phyloP scores from a whole-genome alignment of 2,888 invertebrate species.

The Invenusta paracnida region DNA sequence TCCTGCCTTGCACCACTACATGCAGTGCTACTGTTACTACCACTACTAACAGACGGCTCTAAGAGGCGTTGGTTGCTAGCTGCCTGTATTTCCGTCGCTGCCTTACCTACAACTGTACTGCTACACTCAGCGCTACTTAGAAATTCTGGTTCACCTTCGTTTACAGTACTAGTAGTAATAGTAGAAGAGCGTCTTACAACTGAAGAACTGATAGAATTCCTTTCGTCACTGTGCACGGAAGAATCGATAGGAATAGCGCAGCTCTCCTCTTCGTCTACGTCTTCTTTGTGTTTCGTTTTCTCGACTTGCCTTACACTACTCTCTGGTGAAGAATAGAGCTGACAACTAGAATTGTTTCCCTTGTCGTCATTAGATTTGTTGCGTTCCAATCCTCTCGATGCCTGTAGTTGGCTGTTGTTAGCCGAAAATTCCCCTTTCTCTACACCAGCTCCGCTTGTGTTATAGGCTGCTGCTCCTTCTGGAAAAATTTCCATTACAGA shows the following conservation, averaged over 20 bases:
- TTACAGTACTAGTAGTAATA: background rate
- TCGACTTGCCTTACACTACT: background rate
- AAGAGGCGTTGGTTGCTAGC: background rate
- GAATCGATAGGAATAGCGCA: slow-evolving; percentile 1
- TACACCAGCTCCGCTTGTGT: background rate
- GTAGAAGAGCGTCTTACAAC: too few species aligned
- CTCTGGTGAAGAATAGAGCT: background rate
- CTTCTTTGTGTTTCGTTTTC: background rate
- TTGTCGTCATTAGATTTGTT: too few species aligned
- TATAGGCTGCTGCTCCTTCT: too few species aligned
- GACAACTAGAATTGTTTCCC: slow-evolving; percentile 11
- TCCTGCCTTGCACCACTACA: background rate
- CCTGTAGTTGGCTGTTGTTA: background rate
- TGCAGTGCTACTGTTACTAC: background rate
- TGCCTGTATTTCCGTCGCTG: background rate
- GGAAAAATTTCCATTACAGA: too few species aligned
- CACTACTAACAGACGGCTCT: too few species aligned
- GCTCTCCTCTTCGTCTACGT: too few species aligned
- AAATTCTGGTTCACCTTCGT: background rate
- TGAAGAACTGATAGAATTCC: background rate
- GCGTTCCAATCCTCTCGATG: too few species aligned
- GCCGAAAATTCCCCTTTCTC: background rate
- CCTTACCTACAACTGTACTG: background rate
- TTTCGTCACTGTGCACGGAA: background rate
- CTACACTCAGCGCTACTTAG: background rate